Base-by-base conservation (phyloP, 2,113 vertebrate genomes). In the Hystrix cristata region DNA sequence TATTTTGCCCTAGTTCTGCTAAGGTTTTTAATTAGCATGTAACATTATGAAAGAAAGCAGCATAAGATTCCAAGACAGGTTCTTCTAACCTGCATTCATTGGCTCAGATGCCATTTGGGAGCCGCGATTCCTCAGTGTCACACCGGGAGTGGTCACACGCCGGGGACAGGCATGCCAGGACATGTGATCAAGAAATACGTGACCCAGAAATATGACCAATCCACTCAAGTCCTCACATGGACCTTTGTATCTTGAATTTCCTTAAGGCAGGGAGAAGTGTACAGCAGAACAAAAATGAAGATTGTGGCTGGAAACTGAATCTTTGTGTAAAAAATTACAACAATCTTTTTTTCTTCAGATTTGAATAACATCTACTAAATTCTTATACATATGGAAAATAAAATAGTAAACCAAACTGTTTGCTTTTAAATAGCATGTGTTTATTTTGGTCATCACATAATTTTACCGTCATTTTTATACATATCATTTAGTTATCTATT, bases 11-110 rank as follows among this genome's bases (percentile, higher is more conserved):
- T 79, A 34, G 88, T 94, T 92, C 43, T 93, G 15, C 51, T 84
- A 80, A 82, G 9, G 9, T 60, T 92, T 96, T 87, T 81, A 96
- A 93, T 31, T 80, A 92, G n/a, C n/a, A 85, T 48, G 92, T 88
- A 95, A 93, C 18, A 38, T 82, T 57, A 72, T 18, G 46, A 76
- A 55, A 95, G 72, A 96, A 92, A 64, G 38, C 62, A 94, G 38
- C 12, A 43, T 53, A 51, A 62, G 43, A 69, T 31, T 80, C 57
- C 5, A 83, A 55, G 16, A 82, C 34, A 69, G 25, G 74, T 18
- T 31, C 48, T 48, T 60, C 0, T 87, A 65, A 92, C 51, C 51
- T 76, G 64, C 69, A 46, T 57, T 84, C 71, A 43, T 29, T 83
- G 34, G 43, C n/a, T 80, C 89, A 81, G 69, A 48, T 31, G 46